Evolutionary conservation across 2,113 vertebrate genomes (phyloP).

Genomic region (Sialia sialis): DNA sequence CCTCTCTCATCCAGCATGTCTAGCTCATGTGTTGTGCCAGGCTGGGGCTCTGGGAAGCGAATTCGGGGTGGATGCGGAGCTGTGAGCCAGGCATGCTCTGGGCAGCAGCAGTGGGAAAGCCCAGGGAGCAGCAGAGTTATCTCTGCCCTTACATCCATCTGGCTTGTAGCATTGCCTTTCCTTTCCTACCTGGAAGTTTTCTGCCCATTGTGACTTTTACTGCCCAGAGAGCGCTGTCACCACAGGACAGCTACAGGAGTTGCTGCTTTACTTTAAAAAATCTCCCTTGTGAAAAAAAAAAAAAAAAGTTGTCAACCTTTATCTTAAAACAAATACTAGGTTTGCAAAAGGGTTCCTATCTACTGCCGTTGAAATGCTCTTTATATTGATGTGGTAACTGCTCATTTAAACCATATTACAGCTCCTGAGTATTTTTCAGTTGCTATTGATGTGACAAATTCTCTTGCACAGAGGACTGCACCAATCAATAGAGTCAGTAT

Average conservation of each 20-base stretch:
- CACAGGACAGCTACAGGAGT: neutral
- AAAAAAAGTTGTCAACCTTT: constrained; percentile 14
- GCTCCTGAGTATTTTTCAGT: constrained; percentile 70
- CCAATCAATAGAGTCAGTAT: constrained; percentile 71
- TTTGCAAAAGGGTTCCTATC: constrained; percentile 39
- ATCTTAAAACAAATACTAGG: constrained; percentile 54
- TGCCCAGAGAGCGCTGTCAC: neutral
- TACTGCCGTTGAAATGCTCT: constrained; percentile 45
- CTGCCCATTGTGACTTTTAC: neutral
- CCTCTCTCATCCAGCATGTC: accelerated
- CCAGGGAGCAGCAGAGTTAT: neutral
- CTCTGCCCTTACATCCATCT: neutral
- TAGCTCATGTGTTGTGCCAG: neutral
- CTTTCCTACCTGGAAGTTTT: neutral
- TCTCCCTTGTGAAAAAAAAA: constrained; percentile 4
- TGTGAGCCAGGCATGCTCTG: neutral
- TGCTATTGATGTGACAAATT: constrained; percentile 72
- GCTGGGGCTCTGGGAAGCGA: no score
- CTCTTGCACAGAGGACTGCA: constrained; percentile 62
- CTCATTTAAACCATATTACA: constrained; percentile 62
- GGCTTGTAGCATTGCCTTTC: accelerated
- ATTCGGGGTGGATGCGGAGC: neutral
- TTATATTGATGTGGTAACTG: constrained; percentile 64
- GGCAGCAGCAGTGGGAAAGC: neutral
- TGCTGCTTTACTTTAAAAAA: constrained; percentile 15